Base-by-base conservation (phyloP, 2,888 invertebrate species). In the Blera fallax region DNA sequence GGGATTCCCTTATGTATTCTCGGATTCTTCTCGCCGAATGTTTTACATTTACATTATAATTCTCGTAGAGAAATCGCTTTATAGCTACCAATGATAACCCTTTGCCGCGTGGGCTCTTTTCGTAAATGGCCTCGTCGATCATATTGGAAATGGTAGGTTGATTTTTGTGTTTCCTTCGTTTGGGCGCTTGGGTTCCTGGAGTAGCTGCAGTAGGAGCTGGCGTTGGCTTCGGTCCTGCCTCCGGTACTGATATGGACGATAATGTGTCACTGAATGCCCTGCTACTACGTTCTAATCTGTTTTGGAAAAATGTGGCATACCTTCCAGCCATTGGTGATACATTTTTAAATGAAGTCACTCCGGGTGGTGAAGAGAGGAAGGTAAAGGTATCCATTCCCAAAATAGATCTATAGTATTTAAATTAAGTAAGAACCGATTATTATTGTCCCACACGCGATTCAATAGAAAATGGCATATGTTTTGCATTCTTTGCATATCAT, bases 41-140 rank as follows among this genome's bases (percentile, higher is more conserved):
- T 10, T 74, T 81, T 4, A 40, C 27, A 21, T 65, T 34, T 3
- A 81, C 6, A 8, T 21, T 5, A 45, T 69, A 74, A 14, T 67
- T 21, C 2, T 29, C 45, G 1, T 27, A n/a, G 6, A 74, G 8
- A 18, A 60, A 56, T 37, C 62, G 67, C 21, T 65, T 81, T 1
- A 81, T 8, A 8, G 27, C 80, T 8, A 10, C 3, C 29, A 81
- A 54, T 1, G 81, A 81, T 6, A 69, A 1, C 0, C 80, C 81
- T 18, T 81, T 81, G 0, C 32, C 24, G 5, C 2, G 8, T n/a
- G 4, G 0, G 10, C 14, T n/a, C 1, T 21, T 62, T 10, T 74
- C 74, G 32, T 29, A 45, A 37, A 81, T 43, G 34, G 80, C 80
- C 11, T 81, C 67, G 1, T 81, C 80, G 52, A 81, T 54, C 60